phyloP scores from a whole-genome alignment of 2,797 vertebrate species.

The Bovichtus diacanthus region DNA sequence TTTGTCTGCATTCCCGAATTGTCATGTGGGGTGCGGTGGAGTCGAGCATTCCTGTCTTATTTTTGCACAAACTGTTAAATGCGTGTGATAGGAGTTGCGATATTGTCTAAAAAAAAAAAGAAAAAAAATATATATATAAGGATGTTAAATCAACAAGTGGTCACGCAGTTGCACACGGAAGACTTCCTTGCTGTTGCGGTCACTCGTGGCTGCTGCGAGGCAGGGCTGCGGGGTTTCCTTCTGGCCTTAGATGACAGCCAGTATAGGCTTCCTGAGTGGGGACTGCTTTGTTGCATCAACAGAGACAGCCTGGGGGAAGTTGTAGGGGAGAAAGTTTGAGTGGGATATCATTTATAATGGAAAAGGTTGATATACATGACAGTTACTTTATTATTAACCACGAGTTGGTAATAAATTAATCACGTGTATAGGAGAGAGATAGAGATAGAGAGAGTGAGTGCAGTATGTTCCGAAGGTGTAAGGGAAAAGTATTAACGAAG shows the following conservation, averaged over 20 bases:
- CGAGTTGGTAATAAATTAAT: background rate
- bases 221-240: conserved; percentile 6
- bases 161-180: background rate
- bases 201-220: conserved; percentile 13
- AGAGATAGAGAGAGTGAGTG: too few species aligned
- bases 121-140: background rate
- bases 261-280: background rate
- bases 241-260: conserved; percentile 31
- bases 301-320: conserved; percentile 32
- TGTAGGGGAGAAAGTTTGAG: conserved; percentile 7
- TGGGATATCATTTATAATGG: conserved; percentile 18
- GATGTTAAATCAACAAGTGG: conserved; percentile 24
- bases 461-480: background rate
- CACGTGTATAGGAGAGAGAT: background rate
- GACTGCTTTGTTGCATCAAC: conserved; percentile 34
- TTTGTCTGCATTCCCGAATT: conserved; percentile 67
- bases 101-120: background rate
- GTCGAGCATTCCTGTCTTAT: background rate
- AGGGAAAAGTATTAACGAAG: background rate
- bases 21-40: background rate
- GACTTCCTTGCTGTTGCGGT: background rate
- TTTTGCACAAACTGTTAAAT: background rate
- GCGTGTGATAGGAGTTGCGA: background rate
- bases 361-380: conserved; percentile 8
- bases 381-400: conserved; percentile 7